phyloP scores from a whole-genome alignment of 1,140 invertebrate species.

The Drosophila asahinai region DNA sequence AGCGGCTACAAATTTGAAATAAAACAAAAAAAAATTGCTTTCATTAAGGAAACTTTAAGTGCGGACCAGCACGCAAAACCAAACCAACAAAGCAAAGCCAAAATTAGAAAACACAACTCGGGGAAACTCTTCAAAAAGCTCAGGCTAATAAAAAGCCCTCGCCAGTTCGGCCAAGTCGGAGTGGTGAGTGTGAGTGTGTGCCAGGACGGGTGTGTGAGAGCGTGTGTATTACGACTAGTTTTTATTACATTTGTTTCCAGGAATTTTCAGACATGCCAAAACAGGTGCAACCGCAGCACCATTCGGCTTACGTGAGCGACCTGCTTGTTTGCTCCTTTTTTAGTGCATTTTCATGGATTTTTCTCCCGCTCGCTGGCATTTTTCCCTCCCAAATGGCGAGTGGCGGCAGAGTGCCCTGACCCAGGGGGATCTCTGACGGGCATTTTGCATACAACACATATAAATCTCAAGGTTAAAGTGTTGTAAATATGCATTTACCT shows the following conservation, averaged over 20 bases:
- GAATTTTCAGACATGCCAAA: conserved; percentile 82
- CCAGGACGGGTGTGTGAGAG: not conserved
- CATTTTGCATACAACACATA: conserved; percentile 66
- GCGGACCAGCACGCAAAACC: conserved; percentile 70
- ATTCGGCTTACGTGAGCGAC: conserved; percentile 62
- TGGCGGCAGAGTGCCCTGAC: conserved; percentile 22
- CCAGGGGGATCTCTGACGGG: conserved; percentile 23
- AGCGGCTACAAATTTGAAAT: conserved; percentile 67
- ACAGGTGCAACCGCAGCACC: conserved; percentile 76
- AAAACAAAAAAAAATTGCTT: conserved; percentile 58
- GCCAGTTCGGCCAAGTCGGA: conserved; percentile 37
- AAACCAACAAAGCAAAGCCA: conserved; percentile 55
- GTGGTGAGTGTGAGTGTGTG: conserved; percentile 23
- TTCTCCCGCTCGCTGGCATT: conserved; percentile 12
- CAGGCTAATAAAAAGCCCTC: conserved; percentile 74
- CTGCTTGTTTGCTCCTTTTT: conserved; percentile 60
- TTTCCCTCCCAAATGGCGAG: conserved; percentile 1
- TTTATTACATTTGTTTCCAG: conserved; percentile 83
- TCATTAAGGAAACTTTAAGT: conserved; percentile 73
- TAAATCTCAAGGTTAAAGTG: conserved; percentile 77
- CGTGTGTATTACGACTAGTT: conserved; percentile 74
- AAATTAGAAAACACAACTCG: conserved; percentile 57
- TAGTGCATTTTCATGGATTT: conserved; percentile 64
- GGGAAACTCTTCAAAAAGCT: conserved; percentile 61
- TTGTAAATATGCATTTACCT: conserved; percentile 73